Evolutionary conservation across 2,797 vertebrate species (phyloP), one percentile per base, ranked within the genome.

Genomic region (Pyrocephalus nanus): DNA sequence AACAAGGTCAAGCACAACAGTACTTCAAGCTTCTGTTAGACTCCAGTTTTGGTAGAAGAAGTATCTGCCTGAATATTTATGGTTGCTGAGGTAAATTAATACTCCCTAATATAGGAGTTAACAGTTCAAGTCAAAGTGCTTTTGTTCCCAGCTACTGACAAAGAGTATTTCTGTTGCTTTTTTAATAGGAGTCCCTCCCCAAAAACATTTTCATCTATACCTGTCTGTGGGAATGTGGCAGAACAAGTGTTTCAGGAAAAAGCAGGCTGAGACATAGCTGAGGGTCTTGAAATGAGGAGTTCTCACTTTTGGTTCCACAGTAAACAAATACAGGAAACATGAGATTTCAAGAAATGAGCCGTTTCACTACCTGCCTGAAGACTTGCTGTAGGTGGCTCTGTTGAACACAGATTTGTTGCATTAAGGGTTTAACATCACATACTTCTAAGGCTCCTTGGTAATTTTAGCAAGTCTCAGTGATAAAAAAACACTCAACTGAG

Each of bases 1-100:
- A 92, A 93, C 70, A 92, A 79, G 67, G 66, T 94, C 88, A 93
- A 94, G 73, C 53, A 76, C 22, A 94, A 67, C 12, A 76, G 36
- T 16, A 62, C 60, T 95, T 91, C 71, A 83, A 13, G n/a, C 32
- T 73, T 89, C 43, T 50, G 66, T 65, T 58, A 69, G 50, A 29
- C 75, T 53, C 72, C 30, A 18, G 51, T 38, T 78, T 55, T 36
- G 21, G 62, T 57, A 61, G 57, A 12, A 81, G 15, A 27, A 88
- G 6, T 54, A 74, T 64, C 43, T 95, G 79, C 57, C 45, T 58
- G 76, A 88, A 71, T 60, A 57, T 2, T 53, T 62, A 53, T 25
- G 54, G 22, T 47, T 65, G 40, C n/a, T 64, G 50, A 84, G 34
- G 71, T 53, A 81, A 87, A 64, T 45, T 40, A 60, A 79, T n/a